Evolutionary conservation across 2,888 invertebrate genomes (phyloP).

Genomic region (Idaea aversata): DNA sequence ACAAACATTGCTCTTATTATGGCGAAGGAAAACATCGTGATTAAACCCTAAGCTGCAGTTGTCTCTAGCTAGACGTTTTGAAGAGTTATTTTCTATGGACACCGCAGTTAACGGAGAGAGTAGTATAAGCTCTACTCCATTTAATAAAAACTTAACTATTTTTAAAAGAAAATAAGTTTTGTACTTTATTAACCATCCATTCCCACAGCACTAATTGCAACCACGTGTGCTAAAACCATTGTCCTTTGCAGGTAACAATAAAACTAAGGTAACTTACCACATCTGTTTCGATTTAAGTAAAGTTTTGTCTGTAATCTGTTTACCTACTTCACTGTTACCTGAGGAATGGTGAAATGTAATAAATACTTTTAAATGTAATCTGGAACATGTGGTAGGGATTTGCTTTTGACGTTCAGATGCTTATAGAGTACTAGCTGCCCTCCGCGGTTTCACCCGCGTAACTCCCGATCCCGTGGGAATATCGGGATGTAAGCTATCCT

Average conservation of each 20-base stretch:
- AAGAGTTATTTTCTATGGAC: too few species aligned
- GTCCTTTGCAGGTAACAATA: background rate
- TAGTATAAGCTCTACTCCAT: too few species aligned
- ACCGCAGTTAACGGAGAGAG: too few species aligned
- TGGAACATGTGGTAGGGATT: background rate
- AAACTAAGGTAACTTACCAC: background rate
- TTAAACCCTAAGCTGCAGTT: too few species aligned
- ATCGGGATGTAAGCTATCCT: too few species aligned
- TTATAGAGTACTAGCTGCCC: background rate
- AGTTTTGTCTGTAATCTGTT: background rate
- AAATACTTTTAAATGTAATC: background rate
- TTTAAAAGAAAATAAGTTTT: background rate
- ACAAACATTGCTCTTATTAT: too few species aligned
- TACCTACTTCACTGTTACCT: background rate
- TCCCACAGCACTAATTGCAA: background rate
- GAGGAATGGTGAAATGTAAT: background rate
- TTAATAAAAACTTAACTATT: too few species aligned
- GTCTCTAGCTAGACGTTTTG: too few species aligned
- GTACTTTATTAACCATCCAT: constrained; percentile 3
- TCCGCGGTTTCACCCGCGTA: too few species aligned
- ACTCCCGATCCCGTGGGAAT: too few species aligned
- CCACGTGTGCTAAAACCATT: constrained; percentile 8
- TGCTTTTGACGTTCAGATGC: background rate
- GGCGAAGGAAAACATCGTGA: too few species aligned
- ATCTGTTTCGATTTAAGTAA: background rate